Percentiles rank a stretch among this genome's conserved stretches.
phyloP scores from a whole-genome alignment of 2,888 invertebrate genomes.

The Timandra comae region DNA sequence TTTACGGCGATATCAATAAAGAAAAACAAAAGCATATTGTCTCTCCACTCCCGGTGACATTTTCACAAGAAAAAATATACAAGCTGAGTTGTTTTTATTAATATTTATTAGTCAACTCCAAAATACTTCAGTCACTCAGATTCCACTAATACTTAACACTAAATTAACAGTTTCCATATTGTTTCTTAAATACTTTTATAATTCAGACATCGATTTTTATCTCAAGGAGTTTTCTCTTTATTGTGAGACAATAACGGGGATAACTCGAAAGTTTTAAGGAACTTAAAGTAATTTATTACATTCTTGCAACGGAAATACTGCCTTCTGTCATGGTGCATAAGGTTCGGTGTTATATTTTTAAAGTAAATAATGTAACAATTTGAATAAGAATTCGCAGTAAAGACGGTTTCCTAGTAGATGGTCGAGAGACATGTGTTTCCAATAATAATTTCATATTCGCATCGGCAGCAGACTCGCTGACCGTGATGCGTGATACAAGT shows the following conservation, averaged over 20 bases:
- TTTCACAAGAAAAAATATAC: constrained; percentile 62
- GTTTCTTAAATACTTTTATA: constrained; percentile 29
- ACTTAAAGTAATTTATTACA: constrained; percentile 7
- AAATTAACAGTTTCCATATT: constrained; percentile 40
- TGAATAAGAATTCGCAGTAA: not conserved
- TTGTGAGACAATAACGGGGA: constrained; percentile 13
- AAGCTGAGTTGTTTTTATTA: constrained; percentile 62
- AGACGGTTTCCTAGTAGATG: constrained; percentile 20
- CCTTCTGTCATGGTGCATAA: not conserved
- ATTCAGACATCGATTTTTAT: constrained; percentile 10
- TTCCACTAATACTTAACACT: constrained; percentile 43
- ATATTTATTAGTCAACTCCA: constrained; percentile 61
- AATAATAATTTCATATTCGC: constrained; percentile 69
- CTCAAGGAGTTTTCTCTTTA: constrained; percentile 15
- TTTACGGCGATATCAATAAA: constrained; percentile 74
- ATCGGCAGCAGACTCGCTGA: constrained; percentile 39
- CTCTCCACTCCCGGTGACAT: constrained; percentile 51
- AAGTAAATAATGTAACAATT: too few relatives aligned
- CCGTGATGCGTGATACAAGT: constrained; percentile 54
- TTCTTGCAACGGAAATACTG: constrained; percentile 4
- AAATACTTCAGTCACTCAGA: constrained; percentile 52
- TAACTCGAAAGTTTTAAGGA: constrained; percentile 9
- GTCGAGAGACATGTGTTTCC: constrained; percentile 53
- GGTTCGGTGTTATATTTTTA: not conserved
- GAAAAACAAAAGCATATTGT: constrained; percentile 74